These are phyloP conservation scores for Condylura cristata DNA, from an alignment of 2,113 vertebrate species.

Conservation along the genomic window DNA sequence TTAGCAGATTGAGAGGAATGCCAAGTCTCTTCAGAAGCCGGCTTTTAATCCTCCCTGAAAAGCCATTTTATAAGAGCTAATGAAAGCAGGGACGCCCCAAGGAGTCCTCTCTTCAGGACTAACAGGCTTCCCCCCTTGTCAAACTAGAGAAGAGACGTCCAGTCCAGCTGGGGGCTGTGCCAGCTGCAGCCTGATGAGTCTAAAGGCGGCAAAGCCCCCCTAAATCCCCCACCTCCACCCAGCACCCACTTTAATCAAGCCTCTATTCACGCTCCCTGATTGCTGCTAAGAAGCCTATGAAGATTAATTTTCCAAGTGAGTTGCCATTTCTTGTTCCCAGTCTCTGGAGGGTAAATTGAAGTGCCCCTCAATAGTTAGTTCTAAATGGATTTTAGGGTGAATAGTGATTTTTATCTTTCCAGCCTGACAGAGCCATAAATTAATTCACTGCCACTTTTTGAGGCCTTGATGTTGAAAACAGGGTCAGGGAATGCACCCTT, in stretches of 20 bases:
- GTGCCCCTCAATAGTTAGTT: neutral
- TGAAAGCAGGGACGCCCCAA: neutral
- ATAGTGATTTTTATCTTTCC: conserved; percentile 34
- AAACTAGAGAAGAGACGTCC: neutral
- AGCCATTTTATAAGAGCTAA: neutral
- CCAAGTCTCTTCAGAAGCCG: neutral
- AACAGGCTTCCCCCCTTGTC: neutral
- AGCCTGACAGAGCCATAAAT: neutral
- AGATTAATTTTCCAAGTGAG: conserved; percentile 47
- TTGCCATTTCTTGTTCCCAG: conserved; percentile 40
- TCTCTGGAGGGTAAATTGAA: conserved; percentile 18
- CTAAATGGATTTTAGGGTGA: conserved; percentile 34
- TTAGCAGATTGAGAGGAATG: neutral
- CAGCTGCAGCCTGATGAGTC: neutral
- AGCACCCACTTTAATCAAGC: neutral
- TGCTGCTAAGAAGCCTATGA: neutral
- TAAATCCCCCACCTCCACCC: accelerated
- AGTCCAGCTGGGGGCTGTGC: neutral
- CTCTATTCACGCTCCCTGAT: conserved; percentile 5
- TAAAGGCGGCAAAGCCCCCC: neutral
- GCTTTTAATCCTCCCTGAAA: conserved; percentile 7
- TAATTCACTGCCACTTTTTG: conserved; percentile 33
- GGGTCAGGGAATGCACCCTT: neutral
- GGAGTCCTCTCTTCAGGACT: neutral
- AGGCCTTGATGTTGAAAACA: neutral